A percentile compares a stretch with the other conserved stretches of the same genome.
phyloP scores from a whole-genome alignment of 2,888 invertebrate species.

The Eumerus sabulonum region DNA sequence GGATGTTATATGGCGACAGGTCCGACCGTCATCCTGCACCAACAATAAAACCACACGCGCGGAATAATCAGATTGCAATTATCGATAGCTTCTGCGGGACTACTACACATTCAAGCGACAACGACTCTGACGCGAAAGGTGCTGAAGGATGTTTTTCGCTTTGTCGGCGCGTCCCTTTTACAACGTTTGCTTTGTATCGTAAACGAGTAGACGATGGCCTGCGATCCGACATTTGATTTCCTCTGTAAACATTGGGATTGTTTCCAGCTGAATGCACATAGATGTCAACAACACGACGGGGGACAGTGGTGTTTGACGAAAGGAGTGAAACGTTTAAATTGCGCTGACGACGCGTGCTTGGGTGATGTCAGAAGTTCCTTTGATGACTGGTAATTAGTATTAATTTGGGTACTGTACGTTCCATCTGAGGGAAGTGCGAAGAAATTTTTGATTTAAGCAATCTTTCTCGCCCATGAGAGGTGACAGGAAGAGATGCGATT shows the following conservation, averaged over 20 bases:
- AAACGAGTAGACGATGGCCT: conserved; percentile 13
- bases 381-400: conserved; percentile 53
- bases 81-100: conserved; percentile 13
- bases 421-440: too few relatives aligned
- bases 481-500: too few relatives aligned
- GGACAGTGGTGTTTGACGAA: conserved; percentile 1
- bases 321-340: conserved; percentile 60
- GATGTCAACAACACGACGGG: conserved; percentile 51
- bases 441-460: too few relatives aligned
- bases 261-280: conserved; percentile 59
- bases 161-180: conserved; percentile 1
- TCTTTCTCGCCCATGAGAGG: too few relatives aligned
- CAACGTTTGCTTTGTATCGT: conserved; percentile 31
- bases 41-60: conserved; percentile 66
- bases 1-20: conserved; percentile 58
- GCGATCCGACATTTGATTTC: conserved; percentile 57
- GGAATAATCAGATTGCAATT: conserved; percentile 69
- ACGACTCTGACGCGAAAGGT: conserved; percentile 29
- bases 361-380: conserved; percentile 55
- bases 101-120: conserved; percentile 24
- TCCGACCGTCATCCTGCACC: conserved; percentile 56
- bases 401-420: too few relatives aligned
- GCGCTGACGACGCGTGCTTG: conserved; percentile 54
- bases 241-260: conserved; percentile 62
- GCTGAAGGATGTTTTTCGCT: conserved; percentile 58